phyloP scores from a whole-genome alignment of 2,113 vertebrate species.

The Mionectes macconnelli region DNA sequence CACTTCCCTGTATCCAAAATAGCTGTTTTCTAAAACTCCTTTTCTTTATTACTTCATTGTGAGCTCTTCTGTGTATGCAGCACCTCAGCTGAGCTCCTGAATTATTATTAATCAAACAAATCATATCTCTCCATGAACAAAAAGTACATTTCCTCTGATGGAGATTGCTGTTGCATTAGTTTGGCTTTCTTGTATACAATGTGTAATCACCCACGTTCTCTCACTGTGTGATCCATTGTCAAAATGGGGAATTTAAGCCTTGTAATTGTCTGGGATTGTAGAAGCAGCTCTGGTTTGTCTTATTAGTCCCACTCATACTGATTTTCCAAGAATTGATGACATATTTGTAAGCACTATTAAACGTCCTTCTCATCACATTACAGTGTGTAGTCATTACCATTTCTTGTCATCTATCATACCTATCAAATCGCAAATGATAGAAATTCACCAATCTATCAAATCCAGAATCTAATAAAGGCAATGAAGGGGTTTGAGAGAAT shows the following conservation, averaged over 20 bases:
- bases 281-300: background rate
- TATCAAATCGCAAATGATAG: background rate
- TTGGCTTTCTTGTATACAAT: background rate
- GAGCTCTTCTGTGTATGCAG: background rate
- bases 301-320: background rate
- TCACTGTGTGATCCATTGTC: background rate
- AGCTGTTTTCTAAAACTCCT: background rate
- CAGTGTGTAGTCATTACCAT: background rate
- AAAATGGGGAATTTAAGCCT: conserved; percentile 36
- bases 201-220: background rate
- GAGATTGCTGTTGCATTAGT: conserved; percentile 1
- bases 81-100: background rate
- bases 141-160: background rate
- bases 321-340: conserved; percentile 34
- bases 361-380: conserved; percentile 49
- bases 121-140: background rate
- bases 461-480: conserved; percentile 28
- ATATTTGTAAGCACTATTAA: conserved; percentile 62
- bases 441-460: background rate
- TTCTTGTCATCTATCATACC: background rate
- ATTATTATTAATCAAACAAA: background rate
- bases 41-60: background rate
- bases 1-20: background rate
- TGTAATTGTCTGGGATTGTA: background rate
- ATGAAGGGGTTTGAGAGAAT: conserved; percentile 37